Evolutionary conservation across 2,113 vertebrate genomes (phyloP).

Genomic region (Podarcis raffonei): DNA sequence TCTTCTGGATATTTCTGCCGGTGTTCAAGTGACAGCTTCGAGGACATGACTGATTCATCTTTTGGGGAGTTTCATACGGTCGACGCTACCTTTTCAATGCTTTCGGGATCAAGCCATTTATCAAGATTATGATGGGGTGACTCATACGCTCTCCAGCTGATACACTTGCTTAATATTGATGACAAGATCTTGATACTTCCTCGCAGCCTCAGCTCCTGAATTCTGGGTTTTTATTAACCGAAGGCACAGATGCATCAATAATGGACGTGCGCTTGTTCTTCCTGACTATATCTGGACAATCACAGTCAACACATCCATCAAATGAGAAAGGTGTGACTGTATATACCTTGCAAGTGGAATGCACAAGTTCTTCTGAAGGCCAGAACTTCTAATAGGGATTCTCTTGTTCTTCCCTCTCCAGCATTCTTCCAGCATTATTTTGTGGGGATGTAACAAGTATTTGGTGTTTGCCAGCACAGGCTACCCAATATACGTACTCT

Average conservation of each 20-base stretch:
- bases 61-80: conserved; percentile 6
- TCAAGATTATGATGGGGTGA: conserved; percentile 35
- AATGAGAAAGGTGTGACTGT: conserved; percentile 1
- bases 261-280: neutral
- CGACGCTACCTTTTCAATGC: neutral
- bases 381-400: neutral
- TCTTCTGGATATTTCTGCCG: neutral
- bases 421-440: neutral
- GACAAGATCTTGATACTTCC: conserved; percentile 6
- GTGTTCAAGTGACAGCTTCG: conserved; percentile 3
- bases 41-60: conserved; percentile 25
- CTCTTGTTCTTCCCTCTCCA: neutral
- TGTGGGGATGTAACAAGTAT: neutral
- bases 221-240: conserved; percentile 18
- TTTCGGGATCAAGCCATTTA: conserved; percentile 14
- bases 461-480: neutral
- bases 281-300: conserved; percentile 1
- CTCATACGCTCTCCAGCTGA: conserved; percentile 30
- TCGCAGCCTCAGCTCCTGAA: conserved; percentile 2
- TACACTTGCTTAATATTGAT: conserved; percentile 34
- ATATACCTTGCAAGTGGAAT: neutral
- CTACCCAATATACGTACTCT: neutral
- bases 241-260: conserved; percentile 31
- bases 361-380: neutral
- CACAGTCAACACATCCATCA: conserved; percentile 30